Conservation (phyloP, 2,113 vertebrate genomes). For the Sciurus niger region DNA sequence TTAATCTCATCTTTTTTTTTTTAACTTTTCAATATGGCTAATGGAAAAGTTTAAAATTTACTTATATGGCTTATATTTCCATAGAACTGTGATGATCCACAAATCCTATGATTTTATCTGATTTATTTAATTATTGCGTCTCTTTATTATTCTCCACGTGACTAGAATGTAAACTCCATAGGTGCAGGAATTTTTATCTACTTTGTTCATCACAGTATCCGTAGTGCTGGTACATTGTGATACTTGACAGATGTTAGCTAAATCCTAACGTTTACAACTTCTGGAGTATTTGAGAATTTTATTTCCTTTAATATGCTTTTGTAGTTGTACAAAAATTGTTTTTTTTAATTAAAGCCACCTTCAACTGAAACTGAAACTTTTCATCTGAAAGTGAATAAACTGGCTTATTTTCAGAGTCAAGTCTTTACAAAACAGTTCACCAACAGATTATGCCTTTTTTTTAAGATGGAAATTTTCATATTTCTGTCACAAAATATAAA, state of each 20-base stretch:
- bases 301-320: neutral
- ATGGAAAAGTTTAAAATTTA: neutral
- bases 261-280: neutral
- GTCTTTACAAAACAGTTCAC: neutral
- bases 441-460: neutral
- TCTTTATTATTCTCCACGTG: neutral
- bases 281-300: neutral
- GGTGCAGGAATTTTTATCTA: neutral
- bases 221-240: neutral
- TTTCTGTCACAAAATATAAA: neutral
- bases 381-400: neutral
- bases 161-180: neutral
- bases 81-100: neutral
- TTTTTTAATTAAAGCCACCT: neutral
- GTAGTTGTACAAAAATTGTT: neutral
- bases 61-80: neutral
- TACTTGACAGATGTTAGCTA: neutral
- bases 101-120: neutral
- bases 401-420: slow-evolving; percentile 28
- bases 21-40: neutral
- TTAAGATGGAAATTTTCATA: neutral
- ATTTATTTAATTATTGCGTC: neutral
- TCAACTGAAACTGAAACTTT: neutral
- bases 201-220: neutral
- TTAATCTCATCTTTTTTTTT: neutral